Evolutionary conservation across 2,113 vertebrate genomes (phyloP).

Genomic region (Engraulis encrasicolus): DNA sequence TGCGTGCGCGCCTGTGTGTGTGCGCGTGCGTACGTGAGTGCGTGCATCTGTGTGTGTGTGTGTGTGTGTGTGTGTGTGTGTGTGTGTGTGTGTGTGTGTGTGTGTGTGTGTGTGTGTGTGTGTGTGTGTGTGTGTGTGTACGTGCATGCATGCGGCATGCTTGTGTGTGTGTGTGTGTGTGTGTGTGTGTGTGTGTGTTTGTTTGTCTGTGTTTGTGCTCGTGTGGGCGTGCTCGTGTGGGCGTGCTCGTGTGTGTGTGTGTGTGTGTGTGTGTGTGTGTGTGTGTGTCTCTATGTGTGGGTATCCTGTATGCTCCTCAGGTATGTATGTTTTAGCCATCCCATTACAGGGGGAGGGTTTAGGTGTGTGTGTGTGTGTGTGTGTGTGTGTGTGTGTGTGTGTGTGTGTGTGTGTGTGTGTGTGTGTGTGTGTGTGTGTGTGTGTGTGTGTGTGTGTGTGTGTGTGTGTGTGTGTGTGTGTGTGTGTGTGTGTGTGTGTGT

Average conservation of each 20-base stretch:
- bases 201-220: no score
- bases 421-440: conserved; percentile 29
- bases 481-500: conserved; percentile 34
- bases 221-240: no score
- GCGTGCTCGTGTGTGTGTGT: no score
- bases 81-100: no score
- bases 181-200: no score
- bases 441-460: conserved; percentile 23
- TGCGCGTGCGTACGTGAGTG: no score
- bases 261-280: no score
- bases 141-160: background rate
- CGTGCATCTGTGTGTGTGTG: no score
- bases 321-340: conserved; percentile 57
- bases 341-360: conserved; percentile 33
- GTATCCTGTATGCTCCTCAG: conserved; percentile 37
- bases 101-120: no score
- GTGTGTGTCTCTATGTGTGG: no score
- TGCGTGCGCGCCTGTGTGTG: no score
- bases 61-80: no score
- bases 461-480: conserved; percentile 32
- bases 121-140: conserved; percentile 38
- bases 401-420: conserved; percentile 25
- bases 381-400: conserved; percentile 14
- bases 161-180: conserved; percentile 38
- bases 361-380: conserved; percentile 38